Conservation (phyloP, 2,113 vertebrate genomes). For the Actenoides hombroni region DNA sequence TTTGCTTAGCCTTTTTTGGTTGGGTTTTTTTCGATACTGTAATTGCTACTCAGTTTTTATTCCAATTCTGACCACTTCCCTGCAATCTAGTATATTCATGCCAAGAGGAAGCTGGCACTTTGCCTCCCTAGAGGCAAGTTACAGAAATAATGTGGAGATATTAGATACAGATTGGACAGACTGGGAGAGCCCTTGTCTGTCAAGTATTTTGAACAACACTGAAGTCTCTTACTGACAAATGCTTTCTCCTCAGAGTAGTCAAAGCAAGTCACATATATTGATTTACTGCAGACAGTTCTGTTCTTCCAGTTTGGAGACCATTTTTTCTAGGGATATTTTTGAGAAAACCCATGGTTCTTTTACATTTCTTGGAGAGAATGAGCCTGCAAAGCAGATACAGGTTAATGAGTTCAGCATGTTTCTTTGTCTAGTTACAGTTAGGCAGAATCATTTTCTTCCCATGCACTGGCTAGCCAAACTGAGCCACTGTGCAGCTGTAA, state of each 20-base stretch:
- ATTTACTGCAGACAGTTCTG: not conserved
- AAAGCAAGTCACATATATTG: not conserved
- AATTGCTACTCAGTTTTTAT: not conserved
- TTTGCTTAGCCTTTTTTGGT: not conserved
- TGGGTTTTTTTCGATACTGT: not conserved
- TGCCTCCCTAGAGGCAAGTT: not conserved
- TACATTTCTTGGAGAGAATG: not conserved
- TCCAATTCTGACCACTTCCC: not conserved
- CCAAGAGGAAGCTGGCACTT: not conserved
- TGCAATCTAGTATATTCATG: not conserved
- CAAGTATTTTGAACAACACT: not conserved
- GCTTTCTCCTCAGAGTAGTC: not conserved
- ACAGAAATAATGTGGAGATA: not conserved
- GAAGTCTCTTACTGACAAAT: not conserved
- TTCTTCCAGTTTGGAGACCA: not conserved
- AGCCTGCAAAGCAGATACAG: not conserved
- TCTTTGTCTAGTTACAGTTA: not conserved
- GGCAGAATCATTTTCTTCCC: not conserved
- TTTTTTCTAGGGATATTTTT: not conserved
- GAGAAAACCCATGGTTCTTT: fast-evolving
- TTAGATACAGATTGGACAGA: not conserved
- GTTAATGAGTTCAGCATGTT: not conserved
- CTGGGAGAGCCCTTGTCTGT: not conserved
- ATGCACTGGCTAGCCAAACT: not conserved
- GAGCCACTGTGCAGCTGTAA: not conserved